Percentiles rank a stretch among this genome's conserved stretches.
phyloP scores from a whole-genome alignment of 2,113 vertebrate species.

The Trogon melanurus region DNA sequence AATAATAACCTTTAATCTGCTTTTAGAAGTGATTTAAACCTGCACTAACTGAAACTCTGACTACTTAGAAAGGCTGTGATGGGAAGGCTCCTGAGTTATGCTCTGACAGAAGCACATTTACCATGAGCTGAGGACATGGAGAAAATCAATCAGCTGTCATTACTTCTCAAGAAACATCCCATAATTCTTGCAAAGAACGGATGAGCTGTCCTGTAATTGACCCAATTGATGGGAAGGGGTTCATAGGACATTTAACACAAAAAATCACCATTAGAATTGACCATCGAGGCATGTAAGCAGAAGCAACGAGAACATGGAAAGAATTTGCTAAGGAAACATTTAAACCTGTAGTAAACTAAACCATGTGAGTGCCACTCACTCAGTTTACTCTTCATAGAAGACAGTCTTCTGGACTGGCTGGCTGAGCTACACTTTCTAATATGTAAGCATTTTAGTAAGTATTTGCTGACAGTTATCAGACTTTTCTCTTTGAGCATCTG shows the following conservation, averaged over 20 bases:
- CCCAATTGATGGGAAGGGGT: neutral
- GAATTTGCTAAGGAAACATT: neutral
- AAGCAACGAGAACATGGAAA: neutral
- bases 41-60: neutral
- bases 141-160: conserved; percentile 16
- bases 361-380: neutral
- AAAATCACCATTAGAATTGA: neutral
- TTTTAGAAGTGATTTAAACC: conserved; percentile 7
- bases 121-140: neutral
- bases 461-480: neutral
- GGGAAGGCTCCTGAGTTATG: neutral
- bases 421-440: neutral
- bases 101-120: neutral
- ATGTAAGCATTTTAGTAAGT: neutral
- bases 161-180: neutral
- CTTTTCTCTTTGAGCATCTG: neutral
- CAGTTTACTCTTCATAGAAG: neutral
- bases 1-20: neutral
- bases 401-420: neutral
- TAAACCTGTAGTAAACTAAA: neutral
- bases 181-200: conserved; percentile 1
- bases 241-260: neutral
- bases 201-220: neutral
- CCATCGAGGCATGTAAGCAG: neutral
- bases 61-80: neutral